Base-by-base conservation (phyloP, 2,113 vertebrate genomes). In the Hiodon alosoides region DNA sequence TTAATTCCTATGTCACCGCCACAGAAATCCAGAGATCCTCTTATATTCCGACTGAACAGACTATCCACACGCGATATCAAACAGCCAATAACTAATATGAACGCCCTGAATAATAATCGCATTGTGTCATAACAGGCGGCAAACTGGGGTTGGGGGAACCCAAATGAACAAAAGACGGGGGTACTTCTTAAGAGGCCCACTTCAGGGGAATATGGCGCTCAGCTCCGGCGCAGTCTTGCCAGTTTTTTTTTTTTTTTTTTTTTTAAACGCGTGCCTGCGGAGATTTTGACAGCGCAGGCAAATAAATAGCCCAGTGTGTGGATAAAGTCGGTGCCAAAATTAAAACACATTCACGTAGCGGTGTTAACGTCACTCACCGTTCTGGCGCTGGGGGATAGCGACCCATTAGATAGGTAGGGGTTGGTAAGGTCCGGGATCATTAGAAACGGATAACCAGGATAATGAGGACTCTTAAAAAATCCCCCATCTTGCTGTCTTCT, bases 401-500 rank as follows among this genome's bases (percentile, higher is more conserved):
- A 90, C 80, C 94, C 94, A 48, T 92, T 94, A 82, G 94, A 67
- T 69, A 97, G 91, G 87, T 97, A 97, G 48, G 95, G 94, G 68
- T 87, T 91, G 76, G 91, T 87, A 77, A 94, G 85, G 83, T 97
- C 94, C 0, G 95, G 94, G 78, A 97, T 92, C 95, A 97, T 95
- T 86, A 97, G 90, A 86, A 97, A 95, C 11, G 95, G 94, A 81
- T 97, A 97, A 3, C 94, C 90, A 0, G 94, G 87, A 7, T 96
- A 97, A 0, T 93, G 91, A 48, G 94, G 86, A 1, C 87, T 89
- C 83, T 94, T 94, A 83, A 95, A 94, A 76, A 95, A 89, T 3
- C 88, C 85, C 68, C 85, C 91, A 77, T 94, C 94, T 79, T 86
- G 93, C 79, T 91, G 92, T 80, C 93, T 88, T 86, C 94, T 88